Base-by-base conservation (phyloP, 2,888 invertebrate species). In the Tipula confusa region DNA sequence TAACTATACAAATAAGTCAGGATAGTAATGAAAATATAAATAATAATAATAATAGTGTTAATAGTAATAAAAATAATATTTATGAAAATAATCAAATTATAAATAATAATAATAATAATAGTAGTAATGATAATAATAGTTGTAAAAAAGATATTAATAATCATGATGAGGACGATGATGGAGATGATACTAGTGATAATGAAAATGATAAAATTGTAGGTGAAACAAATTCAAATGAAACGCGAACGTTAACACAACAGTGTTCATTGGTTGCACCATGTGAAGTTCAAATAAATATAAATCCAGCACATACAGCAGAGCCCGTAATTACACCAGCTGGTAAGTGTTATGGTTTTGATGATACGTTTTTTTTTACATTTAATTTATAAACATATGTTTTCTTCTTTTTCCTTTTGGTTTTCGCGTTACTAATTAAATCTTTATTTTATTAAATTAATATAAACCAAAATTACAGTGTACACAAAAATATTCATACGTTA, bases 261-360 rank as follows among this genome's bases (percentile, higher is more conserved):
- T 89, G 88, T 29, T 87, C 89, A 15, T 85, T 89, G 24, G 88
- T 89, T 18, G 89, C 89, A 18, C 95, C 95, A 79, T 92, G 93
- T 84, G 95, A 95, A 89, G 94, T 95, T 86, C 93, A 93, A 86
- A 92, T 95, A 85, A 93, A 93, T 86, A 92, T 93, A 87, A 92
- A 93, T 86, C 93, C 94, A 84, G 93, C 95, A 83, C 93, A 93
- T 87, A 93, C 93, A 84, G 95, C 95, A 24, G 93, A 95, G 88
- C 93, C 95, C 85, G 94, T 95, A 87, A 91, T 95, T 87, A 95
- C 95, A 85, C 94, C 95, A 86, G 91, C 94, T 89, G 84, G 84
- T 84, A 38, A 81, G 64, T 84, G 64, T 64, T 18, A 9, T 15
- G 15, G 43, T 15, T 43, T 43, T 43, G 15, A 43, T 43, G 13